phyloP scores from a whole-genome alignment of 2,113 vertebrate genomes.

The Muntiacus muntjak region DNA sequence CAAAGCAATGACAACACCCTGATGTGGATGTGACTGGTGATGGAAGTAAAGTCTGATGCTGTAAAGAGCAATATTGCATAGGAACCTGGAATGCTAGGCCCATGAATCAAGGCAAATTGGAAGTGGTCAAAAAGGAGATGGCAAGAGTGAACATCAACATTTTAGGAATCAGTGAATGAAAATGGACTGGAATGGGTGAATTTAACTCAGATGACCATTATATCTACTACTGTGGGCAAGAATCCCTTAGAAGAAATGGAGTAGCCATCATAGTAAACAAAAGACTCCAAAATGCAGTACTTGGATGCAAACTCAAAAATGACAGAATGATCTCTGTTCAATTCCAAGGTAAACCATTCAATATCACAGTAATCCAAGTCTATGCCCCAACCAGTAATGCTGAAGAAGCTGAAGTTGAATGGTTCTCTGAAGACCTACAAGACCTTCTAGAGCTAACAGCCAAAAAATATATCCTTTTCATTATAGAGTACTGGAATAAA shows the following conservation, averaged over 20 bases:
- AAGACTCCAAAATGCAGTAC: not conserved
- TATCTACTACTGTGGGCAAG: not conserved
- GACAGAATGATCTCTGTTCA: not conserved
- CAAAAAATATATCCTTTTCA: not conserved
- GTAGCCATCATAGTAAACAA: not conserved
- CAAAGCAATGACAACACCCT: not conserved
- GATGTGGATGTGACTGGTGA: not conserved
- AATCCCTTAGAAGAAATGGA: not conserved
- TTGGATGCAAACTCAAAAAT: not conserved
- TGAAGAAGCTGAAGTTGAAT: not conserved
- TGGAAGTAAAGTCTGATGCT: not conserved
- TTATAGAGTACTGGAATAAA: not conserved
- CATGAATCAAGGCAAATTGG: not conserved
- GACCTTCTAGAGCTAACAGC: not conserved
- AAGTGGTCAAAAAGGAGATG: not conserved
- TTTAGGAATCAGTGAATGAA: not conserved
- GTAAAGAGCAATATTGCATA: not conserved
- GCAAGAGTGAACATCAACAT: not conserved
- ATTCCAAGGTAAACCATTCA: not conserved
- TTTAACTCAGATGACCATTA: not conserved
- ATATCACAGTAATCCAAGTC: not conserved
- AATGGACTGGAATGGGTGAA: not conserved
- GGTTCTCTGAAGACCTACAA: not conserved
- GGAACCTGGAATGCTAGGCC: not conserved
- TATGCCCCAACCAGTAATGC: not conserved